These are phyloP conservation scores for Falcunculus frontatus DNA, from an alignment of 2,113 vertebrate species.

Conservation along the genomic window DNA sequence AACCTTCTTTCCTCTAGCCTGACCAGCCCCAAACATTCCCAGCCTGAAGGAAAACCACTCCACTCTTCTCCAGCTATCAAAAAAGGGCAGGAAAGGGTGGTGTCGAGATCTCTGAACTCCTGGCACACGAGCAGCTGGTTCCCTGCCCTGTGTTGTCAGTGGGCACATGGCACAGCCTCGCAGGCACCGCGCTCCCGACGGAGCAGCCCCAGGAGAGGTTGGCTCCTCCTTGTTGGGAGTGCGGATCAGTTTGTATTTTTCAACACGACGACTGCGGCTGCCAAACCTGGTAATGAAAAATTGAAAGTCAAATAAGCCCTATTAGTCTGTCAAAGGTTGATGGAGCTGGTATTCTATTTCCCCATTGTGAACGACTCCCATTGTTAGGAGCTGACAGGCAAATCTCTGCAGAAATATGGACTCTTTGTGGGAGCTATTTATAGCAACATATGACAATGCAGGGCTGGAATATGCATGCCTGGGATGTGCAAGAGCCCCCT, in stretches of 20 bases:
- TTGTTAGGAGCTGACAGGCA: conserved; percentile 53
- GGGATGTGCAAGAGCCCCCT: not conserved
- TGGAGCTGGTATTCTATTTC: conserved; percentile 53
- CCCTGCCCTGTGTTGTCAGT: not conserved
- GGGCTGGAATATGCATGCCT: conserved; percentile 39
- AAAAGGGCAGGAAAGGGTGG: not conserved
- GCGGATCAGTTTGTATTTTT: not conserved
- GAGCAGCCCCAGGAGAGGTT: not conserved
- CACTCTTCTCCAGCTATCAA: not conserved
- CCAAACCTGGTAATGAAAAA: conserved; percentile 64
- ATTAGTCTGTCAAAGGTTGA: conserved; percentile 69
- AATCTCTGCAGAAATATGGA: conserved; percentile 63
- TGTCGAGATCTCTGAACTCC: not conserved
- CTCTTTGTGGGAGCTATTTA: conserved; percentile 45
- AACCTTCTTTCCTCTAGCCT: not conserved
- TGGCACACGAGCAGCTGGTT: not conserved
- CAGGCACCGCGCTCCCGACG: not conserved
- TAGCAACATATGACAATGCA: conserved; percentile 56
- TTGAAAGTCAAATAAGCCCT: conserved; percentile 69
- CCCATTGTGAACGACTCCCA: conserved; percentile 34
- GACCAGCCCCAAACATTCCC: not conserved
- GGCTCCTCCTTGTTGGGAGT: not conserved
- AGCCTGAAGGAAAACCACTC: not conserved
- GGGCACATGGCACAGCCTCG: not conserved
- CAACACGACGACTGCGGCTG: not conserved